A percentile compares a stretch with the other conserved stretches of the same genome.
Evolutionary conservation across 1,140 invertebrate species (phyloP).

Genomic region (Drosophila truncata): DNA sequence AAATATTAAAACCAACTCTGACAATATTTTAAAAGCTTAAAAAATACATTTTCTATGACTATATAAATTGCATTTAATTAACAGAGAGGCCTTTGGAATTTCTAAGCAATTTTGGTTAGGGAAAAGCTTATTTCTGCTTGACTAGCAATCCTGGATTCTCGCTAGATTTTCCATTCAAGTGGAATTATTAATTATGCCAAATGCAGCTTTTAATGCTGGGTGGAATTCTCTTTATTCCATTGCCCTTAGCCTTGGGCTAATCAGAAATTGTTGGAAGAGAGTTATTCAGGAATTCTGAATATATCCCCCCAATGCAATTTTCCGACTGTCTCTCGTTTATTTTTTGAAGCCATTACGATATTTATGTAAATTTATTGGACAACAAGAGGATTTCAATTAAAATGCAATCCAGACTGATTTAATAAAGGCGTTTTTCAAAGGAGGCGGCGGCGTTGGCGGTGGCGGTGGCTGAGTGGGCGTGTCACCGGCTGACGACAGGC

Average conservation of each 20-base stretch:
- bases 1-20: no score
- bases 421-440: constrained; percentile 56
- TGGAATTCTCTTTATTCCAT: background rate
- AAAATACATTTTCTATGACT: no score
- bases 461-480: constrained; percentile 9
- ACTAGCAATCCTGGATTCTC: background rate
- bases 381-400: constrained; percentile 70
- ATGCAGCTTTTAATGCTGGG: constrained; percentile 29
- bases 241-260: constrained; percentile 13
- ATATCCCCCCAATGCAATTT: constrained; percentile 7
- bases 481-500: constrained; percentile 55
- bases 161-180: constrained; percentile 5
- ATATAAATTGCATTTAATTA: background rate
- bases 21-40: no score
- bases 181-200: constrained; percentile 56
- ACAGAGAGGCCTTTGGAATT: background rate
- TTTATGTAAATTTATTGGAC: constrained; percentile 73
- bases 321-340: background rate
- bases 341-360: constrained; percentile 34
- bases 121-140: background rate
- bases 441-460: background rate
- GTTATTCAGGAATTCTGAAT: constrained; percentile 4
- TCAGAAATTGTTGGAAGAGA: constrained; percentile 18
- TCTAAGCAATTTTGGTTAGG: background rate
- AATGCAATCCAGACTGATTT: constrained; percentile 71